These are phyloP conservation scores for Centropus bengalensis DNA, from an alignment of 2,113 vertebrate genomes.

Conservation along the genomic window DNA sequence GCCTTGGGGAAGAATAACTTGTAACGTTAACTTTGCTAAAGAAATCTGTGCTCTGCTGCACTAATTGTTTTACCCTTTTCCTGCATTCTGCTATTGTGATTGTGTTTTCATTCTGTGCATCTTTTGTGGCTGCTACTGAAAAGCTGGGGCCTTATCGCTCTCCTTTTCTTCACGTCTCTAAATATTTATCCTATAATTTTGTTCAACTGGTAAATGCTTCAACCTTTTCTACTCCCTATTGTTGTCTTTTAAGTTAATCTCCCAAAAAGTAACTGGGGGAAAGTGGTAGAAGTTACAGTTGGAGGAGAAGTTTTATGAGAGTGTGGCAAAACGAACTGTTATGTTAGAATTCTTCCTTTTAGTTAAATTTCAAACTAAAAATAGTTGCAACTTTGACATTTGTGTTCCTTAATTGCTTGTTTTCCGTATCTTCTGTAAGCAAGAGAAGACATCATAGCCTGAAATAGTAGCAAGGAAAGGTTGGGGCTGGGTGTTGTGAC, in stretches of 20 bases:
- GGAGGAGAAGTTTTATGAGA: neutral
- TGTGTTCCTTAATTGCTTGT: neutral
- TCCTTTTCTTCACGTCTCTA: neutral
- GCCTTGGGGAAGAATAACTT: neutral
- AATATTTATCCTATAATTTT: conserved; percentile 15
- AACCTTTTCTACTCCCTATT: neutral
- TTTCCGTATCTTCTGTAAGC: neutral
- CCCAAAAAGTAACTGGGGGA: neutral
- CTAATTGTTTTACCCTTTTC: neutral
- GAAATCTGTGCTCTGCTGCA: fast-evolving
- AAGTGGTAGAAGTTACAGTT: neutral
- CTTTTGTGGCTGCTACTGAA: neutral
- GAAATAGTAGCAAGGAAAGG: neutral
- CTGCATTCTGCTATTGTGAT: neutral
- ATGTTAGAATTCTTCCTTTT: neutral
- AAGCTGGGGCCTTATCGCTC: neutral
- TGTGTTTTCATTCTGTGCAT: neutral
- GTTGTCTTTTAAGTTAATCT: neutral
- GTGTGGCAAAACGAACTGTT: neutral
- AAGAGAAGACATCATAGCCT: neutral
- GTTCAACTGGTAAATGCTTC: neutral
- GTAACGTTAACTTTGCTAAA: neutral
- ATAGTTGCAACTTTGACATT: neutral
- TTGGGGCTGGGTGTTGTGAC: fast-evolving
- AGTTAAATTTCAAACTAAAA: neutral